Base-by-base conservation (phyloP, 1,140 invertebrate species). In the Diorhabda carinulata region DNA sequence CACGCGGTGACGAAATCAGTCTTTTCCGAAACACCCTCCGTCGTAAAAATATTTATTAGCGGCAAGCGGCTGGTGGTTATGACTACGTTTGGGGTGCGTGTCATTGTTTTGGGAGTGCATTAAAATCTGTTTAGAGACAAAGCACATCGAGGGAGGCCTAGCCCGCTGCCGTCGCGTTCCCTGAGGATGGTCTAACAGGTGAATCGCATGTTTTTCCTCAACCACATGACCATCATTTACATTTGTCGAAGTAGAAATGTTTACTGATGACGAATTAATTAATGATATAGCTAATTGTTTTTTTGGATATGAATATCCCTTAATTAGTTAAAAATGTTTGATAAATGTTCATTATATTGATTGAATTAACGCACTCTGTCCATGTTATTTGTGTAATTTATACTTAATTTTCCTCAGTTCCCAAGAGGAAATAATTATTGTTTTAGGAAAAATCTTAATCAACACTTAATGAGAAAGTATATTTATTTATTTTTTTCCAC, bases 61-160 rank as follows among this genome's bases (percentile, higher is more conserved):
- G 70, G 63, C 64, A 62, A 64, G 71, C 69, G 74, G 60, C 71
- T 76, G 74, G 74, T 75, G 73, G 69, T 74, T 74, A 73, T 73
- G 70, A 74, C 70, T 73, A n/a, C 47, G 47, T 52, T 64, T 70
- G 70, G 73, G 73, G 73, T 70, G 74, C 74, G 74, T 74, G 76
- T 78, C 76, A 77, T 78, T 78, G 76, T 78, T 77, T 78, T 76
- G 70, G 74, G 72, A 78, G 72, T 74, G 72, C 73, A 79, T 79
- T 79, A 79, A 79, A 79, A 79, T 79, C 78, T 79, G 78, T 78
- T 79, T 79, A 78, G 77, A 75, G 76, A 71, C 74, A 74, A 70
- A 69, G 70, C 69, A 71, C 75, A 75, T 69, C 73, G 72, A 72
- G 76, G 71, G 69, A 71, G 71, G 43, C 61, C 61, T 43, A 57